Conservation (phyloP, 1,140 invertebrate species). For the Chironomus tepperi region DNA sequence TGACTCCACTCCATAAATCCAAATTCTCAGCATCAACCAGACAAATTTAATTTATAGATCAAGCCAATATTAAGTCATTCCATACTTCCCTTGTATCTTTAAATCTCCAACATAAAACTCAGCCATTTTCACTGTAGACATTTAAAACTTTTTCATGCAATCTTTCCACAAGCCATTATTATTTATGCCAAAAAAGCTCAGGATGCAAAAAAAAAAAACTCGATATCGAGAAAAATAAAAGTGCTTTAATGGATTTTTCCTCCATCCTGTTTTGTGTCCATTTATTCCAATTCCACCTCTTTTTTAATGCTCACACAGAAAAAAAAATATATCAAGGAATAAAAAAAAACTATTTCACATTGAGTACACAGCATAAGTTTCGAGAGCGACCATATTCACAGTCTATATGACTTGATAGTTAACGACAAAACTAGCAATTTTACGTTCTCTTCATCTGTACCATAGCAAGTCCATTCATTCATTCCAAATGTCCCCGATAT, state of each 20-base stretch:
- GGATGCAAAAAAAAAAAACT: neutral
- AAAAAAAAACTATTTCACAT: neutral
- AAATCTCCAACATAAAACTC: no score
- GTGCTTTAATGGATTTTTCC: slow-evolving; percentile 22
- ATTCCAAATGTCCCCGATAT: neutral
- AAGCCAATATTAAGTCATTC: no score
- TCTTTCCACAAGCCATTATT: no score
- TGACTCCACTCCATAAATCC: no score
- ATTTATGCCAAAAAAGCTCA: neutral
- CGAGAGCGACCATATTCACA: neutral
- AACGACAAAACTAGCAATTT: neutral
- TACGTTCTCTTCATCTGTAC: neutral
- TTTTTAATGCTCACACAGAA: neutral
- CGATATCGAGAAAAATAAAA: neutral
- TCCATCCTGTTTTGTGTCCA: slow-evolving; percentile 17
- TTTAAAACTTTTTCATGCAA: neutral
- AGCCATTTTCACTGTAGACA: neutral
- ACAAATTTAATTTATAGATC: no score
- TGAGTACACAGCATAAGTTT: neutral
- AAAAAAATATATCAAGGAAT: neutral
- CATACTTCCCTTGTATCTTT: no score
- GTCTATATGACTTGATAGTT: neutral
- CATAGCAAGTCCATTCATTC: neutral
- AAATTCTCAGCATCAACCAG: no score
- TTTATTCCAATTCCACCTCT: slow-evolving; percentile 10